Evolutionary conservation across 2,797 vertebrate species (phyloP).

Genomic region (Hyperoplus immaculatus): DNA sequence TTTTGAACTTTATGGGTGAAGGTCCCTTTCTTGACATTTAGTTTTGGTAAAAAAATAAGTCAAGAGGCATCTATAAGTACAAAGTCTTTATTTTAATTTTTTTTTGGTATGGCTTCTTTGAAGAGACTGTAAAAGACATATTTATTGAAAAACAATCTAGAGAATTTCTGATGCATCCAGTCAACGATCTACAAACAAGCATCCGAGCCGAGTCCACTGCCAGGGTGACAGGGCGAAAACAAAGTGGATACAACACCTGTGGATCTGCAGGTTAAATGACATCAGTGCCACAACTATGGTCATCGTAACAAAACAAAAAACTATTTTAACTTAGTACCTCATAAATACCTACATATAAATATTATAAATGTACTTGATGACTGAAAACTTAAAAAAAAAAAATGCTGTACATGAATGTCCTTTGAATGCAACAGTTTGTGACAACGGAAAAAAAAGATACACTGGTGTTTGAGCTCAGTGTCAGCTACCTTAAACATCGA

Average conservation of each 20-base stretch:
- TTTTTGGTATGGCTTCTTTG: slow-evolving; percentile 84
- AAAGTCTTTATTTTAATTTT: slow-evolving; percentile 83
- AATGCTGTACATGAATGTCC: slow-evolving; percentile 83
- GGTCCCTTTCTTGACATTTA: neutral
- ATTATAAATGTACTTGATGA: slow-evolving; percentile 88
- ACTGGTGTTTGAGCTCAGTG: slow-evolving; percentile 87
- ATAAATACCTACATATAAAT: slow-evolving; percentile 90
- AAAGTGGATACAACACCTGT: slow-evolving; percentile 44
- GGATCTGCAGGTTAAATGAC: slow-evolving; percentile 61
- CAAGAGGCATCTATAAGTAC: slow-evolving; percentile 63
- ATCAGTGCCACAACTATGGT: slow-evolving; percentile 72
- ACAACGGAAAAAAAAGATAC: slow-evolving; percentile 64
- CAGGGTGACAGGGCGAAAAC: slow-evolving; percentile 43
- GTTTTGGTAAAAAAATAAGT: slow-evolving; percentile 9
- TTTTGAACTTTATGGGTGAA: slow-evolving; percentile 1
- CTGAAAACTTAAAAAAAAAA: slow-evolving; percentile 78
- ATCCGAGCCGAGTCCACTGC: slow-evolving; percentile 57
- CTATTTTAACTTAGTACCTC: slow-evolving; percentile 82
- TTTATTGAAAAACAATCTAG: slow-evolving; percentile 43
- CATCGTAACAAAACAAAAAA: slow-evolving; percentile 59
- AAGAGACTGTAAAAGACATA: slow-evolving; percentile 81
- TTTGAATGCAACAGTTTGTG: slow-evolving; percentile 82
- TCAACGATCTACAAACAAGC: slow-evolving; percentile 55
- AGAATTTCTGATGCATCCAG: slow-evolving; percentile 55
- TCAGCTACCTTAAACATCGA: slow-evolving; percentile 80